A percentile compares a stretch with the other conserved stretches of the same genome.
These are phyloP conservation scores for Holacanthella duospinosa DNA, from an alignment of 2,888 invertebrate genomes.

Conservation along the genomic window DNA sequence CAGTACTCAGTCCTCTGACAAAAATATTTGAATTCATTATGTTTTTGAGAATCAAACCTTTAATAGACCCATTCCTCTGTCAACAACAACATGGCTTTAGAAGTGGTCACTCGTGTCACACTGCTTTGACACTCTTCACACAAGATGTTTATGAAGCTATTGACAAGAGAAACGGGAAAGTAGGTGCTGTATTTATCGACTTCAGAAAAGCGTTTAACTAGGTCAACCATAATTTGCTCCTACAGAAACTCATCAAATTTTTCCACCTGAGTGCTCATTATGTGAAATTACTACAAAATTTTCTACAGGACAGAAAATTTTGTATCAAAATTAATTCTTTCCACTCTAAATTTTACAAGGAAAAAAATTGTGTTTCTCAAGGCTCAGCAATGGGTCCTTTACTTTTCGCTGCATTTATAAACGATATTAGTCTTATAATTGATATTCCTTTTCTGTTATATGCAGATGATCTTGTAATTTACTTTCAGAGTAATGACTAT, in stretches of 20 bases:
- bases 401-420: neutral
- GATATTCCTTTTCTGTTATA: neutral
- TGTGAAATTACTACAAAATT: no score
- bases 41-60: neutral
- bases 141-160: neutral
- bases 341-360: no score
- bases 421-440: neutral
- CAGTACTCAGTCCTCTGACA: neutral
- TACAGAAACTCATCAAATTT: neutral
- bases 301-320: neutral
- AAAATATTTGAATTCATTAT: neutral
- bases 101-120: neutral
- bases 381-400: neutral
- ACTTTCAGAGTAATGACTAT: neutral
- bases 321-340: no score
- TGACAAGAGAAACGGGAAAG: neutral
- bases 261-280: neutral
- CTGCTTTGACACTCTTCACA: neutral
- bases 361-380: neutral
- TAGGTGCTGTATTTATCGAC: neutral
- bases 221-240: neutral
- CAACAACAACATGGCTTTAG: neutral
- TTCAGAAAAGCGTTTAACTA: neutral
- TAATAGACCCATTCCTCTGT: neutral
- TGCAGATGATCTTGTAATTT: neutral